Base-by-base conservation (phyloP, 1,140 invertebrate species). In the Spodoptera litura region DNA sequence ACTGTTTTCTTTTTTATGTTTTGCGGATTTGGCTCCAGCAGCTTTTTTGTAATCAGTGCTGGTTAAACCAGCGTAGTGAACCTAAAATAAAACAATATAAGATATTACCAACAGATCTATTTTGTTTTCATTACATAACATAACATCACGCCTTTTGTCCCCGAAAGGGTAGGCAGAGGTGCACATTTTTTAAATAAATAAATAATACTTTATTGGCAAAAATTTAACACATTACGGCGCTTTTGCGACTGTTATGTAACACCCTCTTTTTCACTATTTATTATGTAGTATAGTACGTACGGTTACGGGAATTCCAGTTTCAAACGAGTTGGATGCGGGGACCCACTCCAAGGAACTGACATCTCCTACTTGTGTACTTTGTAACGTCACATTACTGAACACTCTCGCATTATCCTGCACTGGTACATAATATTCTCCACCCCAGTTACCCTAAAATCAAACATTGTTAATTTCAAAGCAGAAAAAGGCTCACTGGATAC, bases 21-120 rank as follows among this genome's bases (percentile, higher is more conserved):
- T 51, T 4, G 78, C 52, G 15, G 78, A 44, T 13, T 82, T 52
- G 5, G 78, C 51, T 25, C 83, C 88, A 10, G 66, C 71, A 5
- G 84, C 87, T 64, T 64, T 82, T 44, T 81, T 82, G 3, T 76
- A 61, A 52, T 88, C 87, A 9, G 61, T 56, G 11, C 55, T 70
- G 27, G 81, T 83, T 5, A 86, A 31, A 4, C 84, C 84, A 52
- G 85, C 82, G 44, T 83, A 88, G 51, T 88, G 84, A 4, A 88
- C 83, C 87, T 88, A 53, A 78, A 82, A 70, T 12, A 38, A 25
- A 44, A 53, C 25, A 59, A 51, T 8, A n/a, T 56, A 3, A 11
- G 15, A 15, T 10, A 35, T 27, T 31, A 66, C 2, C 4, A 15
- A 15, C n/a, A 12, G 0, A 11, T 11, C 13, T 35, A 2, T 25